Base-by-base conservation (phyloP, 2,888 invertebrate genomes). In the Agrotis exclamationis region DNA sequence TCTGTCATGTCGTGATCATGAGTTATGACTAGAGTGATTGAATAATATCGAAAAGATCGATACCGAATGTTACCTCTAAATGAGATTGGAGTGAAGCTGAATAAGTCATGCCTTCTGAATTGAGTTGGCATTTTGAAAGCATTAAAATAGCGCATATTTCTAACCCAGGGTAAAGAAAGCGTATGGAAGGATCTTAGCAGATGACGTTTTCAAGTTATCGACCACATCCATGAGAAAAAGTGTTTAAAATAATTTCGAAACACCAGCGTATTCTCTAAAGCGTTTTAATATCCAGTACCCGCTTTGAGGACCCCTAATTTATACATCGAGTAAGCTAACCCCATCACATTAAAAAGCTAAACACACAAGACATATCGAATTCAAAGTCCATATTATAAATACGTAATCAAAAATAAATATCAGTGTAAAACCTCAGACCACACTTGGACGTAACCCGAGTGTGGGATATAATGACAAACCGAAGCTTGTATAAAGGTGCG, bases 321-420 rank as follows among this genome's bases (percentile, higher is more conserved):
- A 57, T 11, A 64, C 33, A 39, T 45, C 45, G 18, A 20, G 45
- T 74, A 56, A 63, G 24, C 24, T 44, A 70, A 68, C 57, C 14
- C 44, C 24, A 64, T 50, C 57, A 60, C 63, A 74, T 73, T 73
- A 77, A 79, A 73, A 72, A 70, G 22, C 51, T 76, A 69, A 74
- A 72, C 68, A 74, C 24, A 80, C 70, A 66, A 76, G 39, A 39
- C 9, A 86, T 91, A 90, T 92, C 86, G 77, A 80, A 89, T 88
- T 89, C 88, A 88, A 87, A 88, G 84, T 85, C 75, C 53, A 80
- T 79, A 84, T 86, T 86, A 87, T 88, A 89, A 89, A 90, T 90
- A 91, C 83, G 85, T 89, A 88, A 91, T 92, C 88, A 90, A 89
- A 90, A 88, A 87, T 87, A 88, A 89, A 90, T 86, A 87, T 85